phyloP scores from a whole-genome alignment of 2,888 invertebrate genomes.

The Mesoligia furuncula region DNA sequence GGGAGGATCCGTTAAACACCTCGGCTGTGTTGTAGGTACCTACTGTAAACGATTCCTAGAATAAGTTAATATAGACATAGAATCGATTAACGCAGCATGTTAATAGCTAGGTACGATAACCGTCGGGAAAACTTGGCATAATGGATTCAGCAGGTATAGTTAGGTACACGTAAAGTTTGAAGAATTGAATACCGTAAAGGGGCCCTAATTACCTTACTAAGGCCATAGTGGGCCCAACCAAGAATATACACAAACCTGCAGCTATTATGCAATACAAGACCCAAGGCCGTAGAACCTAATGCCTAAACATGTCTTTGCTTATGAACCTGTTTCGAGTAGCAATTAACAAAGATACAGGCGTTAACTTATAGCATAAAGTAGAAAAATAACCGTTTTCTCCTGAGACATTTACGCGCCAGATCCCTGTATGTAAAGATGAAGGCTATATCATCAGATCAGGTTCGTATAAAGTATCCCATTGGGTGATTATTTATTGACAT shows the following conservation, averaged over 20 bases:
- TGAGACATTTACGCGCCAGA: conserved; percentile 9
- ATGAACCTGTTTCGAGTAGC: conserved; percentile 11
- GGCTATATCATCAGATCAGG: conserved; percentile 2
- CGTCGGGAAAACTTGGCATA: too few relatives aligned
- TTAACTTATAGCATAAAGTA: not conserved
- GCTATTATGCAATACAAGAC: conserved; percentile 19
- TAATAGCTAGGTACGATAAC: not conserved
- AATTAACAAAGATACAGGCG: not conserved
- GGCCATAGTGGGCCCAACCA: not conserved
- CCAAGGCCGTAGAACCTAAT: conserved; percentile 17
- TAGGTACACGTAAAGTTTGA: not conserved
- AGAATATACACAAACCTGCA: conserved; percentile 18
- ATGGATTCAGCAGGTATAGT: not conserved
- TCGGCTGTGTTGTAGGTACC: not conserved
- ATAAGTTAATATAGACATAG: not conserved
- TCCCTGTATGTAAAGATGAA: not conserved
- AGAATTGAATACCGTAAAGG: not conserved
- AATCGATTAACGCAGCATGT: too few relatives aligned
- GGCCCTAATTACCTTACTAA: not conserved
- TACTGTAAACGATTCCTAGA: not conserved
- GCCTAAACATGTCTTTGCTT: not conserved
- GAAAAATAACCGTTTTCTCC: not conserved
- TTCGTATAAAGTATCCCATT: not conserved
- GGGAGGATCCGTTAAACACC: not conserved
- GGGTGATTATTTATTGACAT: not conserved